A percentile compares a stretch with the other conserved stretches of the same genome.
Conservation (phyloP, 2,113 vertebrate genomes). For the Takifugu bimaculatus region DNA sequence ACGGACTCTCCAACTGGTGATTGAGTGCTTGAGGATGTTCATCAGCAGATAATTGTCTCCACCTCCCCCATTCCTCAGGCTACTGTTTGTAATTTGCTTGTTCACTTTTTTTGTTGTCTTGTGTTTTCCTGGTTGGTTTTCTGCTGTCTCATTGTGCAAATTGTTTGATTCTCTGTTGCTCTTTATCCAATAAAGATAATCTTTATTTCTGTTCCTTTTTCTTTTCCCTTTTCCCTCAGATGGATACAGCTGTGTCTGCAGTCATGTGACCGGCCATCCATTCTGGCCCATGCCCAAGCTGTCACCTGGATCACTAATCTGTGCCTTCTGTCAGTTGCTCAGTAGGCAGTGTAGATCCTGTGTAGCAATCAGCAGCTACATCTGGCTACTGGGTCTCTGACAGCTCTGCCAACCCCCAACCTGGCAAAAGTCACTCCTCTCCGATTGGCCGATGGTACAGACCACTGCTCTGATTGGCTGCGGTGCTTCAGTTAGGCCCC, state of each 20-base stretch:
- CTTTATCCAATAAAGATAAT: neutral
- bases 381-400: constrained; percentile 99
- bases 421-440: constrained; percentile 37
- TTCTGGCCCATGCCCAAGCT: constrained; percentile 3
- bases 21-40: constrained; percentile 67
- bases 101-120: neutral
- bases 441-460: constrained; percentile 56
- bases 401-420: constrained; percentile 76
- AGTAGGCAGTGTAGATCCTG: constrained; percentile 99
- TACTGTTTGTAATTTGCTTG: neutral
- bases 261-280: neutral
- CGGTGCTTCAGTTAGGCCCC: constrained; percentile 40
- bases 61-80: neutral
- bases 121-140: neutral
- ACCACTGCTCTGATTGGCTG: constrained; percentile 63
- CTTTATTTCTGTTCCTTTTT: constrained; percentile 18
- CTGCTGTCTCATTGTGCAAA: neutral
- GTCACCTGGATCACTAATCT: neutral
- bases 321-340: constrained; percentile 82
- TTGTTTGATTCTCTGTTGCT: neutral
- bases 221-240: constrained; percentile 27
- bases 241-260: neutral
- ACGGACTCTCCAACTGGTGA: constrained; percentile 72
- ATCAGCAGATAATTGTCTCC: constrained; percentile 67
- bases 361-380: constrained; percentile 98